Conservation (phyloP, 2,888 invertebrate genomes). For the Operophtera brumata region DNA sequence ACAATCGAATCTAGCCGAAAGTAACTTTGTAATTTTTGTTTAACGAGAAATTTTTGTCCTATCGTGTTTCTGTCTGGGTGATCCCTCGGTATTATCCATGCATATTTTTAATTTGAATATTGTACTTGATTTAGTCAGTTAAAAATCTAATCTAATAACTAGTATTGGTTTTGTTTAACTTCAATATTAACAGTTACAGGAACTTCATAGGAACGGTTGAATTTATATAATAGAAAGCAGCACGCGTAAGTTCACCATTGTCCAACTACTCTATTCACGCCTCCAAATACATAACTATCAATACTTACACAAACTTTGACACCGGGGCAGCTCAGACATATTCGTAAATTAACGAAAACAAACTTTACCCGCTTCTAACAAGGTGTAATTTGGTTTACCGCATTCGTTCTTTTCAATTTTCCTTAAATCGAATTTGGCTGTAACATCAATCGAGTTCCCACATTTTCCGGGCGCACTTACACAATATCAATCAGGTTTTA, state of each 20-base stretch:
- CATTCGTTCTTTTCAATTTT: slow-evolving; percentile 74
- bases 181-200: no score
- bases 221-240: slow-evolving; percentile 1
- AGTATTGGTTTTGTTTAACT: no score
- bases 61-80: no score
- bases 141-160: no score
- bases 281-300: slow-evolving; percentile 61
- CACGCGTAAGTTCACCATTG: slow-evolving; percentile 51
- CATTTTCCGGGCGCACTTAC: slow-evolving; percentile 80
- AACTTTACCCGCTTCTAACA: slow-evolving; percentile 44
- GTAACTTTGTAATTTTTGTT: no score
- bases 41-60: no score
- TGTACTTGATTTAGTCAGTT: no score
- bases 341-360: slow-evolving; percentile 24
- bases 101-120: no score
- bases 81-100: no score
- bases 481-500: slow-evolving; percentile 82
- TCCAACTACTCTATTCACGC: slow-evolving; percentile 71
- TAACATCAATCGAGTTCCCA: slow-evolving; percentile 81
- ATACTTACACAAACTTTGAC: slow-evolving; percentile 45
- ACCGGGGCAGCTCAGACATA: slow-evolving; percentile 41
- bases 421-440: slow-evolving; percentile 78
- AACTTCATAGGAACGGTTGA: background rate
- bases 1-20: no score
- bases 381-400: slow-evolving; percentile 45